Conservation (phyloP, 1,140 invertebrate genomes). For the Spodoptera frugiperda region DNA sequence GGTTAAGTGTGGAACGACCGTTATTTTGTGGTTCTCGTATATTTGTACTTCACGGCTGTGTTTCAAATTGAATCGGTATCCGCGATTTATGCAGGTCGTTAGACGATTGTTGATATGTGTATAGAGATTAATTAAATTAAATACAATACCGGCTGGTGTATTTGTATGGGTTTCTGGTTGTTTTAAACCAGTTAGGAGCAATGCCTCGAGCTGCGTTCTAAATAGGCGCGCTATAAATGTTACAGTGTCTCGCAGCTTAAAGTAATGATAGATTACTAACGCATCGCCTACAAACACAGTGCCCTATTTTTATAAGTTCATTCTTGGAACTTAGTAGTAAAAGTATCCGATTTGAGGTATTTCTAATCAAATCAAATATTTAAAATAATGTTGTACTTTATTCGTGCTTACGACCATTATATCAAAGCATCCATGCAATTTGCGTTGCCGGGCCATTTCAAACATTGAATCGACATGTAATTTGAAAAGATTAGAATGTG, state of each 20-base stretch:
- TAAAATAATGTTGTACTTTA: too few relatives aligned
- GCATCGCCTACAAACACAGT: slow-evolving; percentile 35
- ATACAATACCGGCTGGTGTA: slow-evolving; percentile 4
- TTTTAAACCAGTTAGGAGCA: slow-evolving; percentile 3
- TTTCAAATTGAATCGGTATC: slow-evolving; percentile 71
- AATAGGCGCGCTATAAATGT: slow-evolving; percentile 35
- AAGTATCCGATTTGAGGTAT: neutral
- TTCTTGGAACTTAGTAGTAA: neutral
- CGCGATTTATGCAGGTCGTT: slow-evolving; percentile 72
- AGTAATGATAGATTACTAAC: slow-evolving; percentile 39
- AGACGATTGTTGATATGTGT: slow-evolving; percentile 55
- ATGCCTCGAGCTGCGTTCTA: slow-evolving; percentile 5
- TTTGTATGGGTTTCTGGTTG: slow-evolving; percentile 29
- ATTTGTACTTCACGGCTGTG: slow-evolving; percentile 72
- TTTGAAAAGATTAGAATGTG: neutral
- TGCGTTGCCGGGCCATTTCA: neutral
- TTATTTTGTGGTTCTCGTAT: slow-evolving; percentile 73
- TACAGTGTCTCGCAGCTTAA: slow-evolving; percentile 22
- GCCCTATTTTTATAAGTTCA: slow-evolving; percentile 10
- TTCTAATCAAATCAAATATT: too few relatives aligned
- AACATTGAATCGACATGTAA: neutral
- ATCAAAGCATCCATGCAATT: neutral
- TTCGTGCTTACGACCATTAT: too few relatives aligned
- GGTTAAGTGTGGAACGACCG: slow-evolving; percentile 69
- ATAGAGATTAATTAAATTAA: slow-evolving; percentile 27